phyloP scores from a whole-genome alignment of 2,888 invertebrate genomes.

The Tetropium fuscum region DNA sequence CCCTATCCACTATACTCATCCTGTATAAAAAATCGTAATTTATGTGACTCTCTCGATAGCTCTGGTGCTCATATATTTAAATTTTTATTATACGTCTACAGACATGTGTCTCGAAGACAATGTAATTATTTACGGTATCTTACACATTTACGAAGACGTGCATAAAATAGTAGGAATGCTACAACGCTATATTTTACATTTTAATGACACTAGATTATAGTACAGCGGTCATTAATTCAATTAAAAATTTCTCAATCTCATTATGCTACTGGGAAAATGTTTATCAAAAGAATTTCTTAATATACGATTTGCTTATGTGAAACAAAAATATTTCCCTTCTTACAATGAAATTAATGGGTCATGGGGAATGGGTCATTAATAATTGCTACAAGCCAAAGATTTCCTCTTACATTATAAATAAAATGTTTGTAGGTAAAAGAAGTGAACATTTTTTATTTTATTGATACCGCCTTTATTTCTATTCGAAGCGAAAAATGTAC shows the following conservation, averaged over 20 bases:
- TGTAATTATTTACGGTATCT: constrained; percentile 18
- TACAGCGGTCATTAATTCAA: background rate
- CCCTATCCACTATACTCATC: too few relatives aligned
- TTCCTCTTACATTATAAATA: too few relatives aligned
- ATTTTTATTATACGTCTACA: constrained; percentile 5
- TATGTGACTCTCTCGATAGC: too few relatives aligned
- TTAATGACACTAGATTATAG: constrained; percentile 6
- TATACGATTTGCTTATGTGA: background rate
- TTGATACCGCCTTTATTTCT: too few relatives aligned
- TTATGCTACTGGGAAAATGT: constrained; percentile 4
- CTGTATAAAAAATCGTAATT: too few relatives aligned
- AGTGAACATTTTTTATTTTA: background rate
- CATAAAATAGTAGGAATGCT: constrained; percentile 13
- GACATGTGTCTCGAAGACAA: constrained; percentile 2
- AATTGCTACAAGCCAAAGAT: too few relatives aligned
- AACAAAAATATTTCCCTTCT: constrained; percentile 2
- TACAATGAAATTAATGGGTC: background rate
- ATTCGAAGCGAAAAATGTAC: too few relatives aligned
- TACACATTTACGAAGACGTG: constrained; percentile 23
- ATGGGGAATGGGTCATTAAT: too few relatives aligned
- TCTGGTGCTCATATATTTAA: background rate
- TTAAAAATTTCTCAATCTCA: constrained; percentile 16
- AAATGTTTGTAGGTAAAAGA: too few relatives aligned
- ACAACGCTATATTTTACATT: constrained; percentile 8
- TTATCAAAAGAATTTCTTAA: constrained; percentile 1